Conservation (phyloP, 2,888 invertebrate species). For the Saturnia japonica region DNA sequence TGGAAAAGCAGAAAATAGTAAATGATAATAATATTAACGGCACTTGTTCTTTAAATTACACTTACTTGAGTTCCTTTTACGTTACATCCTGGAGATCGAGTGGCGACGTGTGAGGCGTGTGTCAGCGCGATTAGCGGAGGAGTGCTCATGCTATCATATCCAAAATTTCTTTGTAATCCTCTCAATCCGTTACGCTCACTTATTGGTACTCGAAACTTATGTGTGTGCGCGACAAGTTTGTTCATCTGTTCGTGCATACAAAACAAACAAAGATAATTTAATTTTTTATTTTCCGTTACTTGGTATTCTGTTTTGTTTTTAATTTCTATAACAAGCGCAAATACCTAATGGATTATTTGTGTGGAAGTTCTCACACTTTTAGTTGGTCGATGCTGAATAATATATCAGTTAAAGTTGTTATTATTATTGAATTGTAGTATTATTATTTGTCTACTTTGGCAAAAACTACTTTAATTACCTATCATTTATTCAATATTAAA, state of each 20-base stretch:
- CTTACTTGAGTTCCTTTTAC: constrained; percentile 54
- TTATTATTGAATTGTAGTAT: background rate
- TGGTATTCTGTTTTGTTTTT: background rate
- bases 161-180: constrained; percentile 53
- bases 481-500: background rate
- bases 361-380: background rate
- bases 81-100: constrained; percentile 67
- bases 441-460: background rate
- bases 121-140: constrained; percentile 67
- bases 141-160: constrained; percentile 52
- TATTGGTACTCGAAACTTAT: constrained; percentile 68
- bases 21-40: background rate
- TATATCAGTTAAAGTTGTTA: background rate
- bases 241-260: constrained; percentile 55
- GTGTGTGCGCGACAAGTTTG: constrained; percentile 69
- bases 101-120: constrained; percentile 69
- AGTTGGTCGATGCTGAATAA: no score
- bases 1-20: background rate
- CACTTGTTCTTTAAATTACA: no score
- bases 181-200: constrained; percentile 62
- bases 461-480: no score
- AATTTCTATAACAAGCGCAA: background rate
- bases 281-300: background rate
- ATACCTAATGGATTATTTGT: no score
- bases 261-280: background rate